phyloP scores from a whole-genome alignment of 2,797 vertebrate species.

The Acomys russatus region DNA sequence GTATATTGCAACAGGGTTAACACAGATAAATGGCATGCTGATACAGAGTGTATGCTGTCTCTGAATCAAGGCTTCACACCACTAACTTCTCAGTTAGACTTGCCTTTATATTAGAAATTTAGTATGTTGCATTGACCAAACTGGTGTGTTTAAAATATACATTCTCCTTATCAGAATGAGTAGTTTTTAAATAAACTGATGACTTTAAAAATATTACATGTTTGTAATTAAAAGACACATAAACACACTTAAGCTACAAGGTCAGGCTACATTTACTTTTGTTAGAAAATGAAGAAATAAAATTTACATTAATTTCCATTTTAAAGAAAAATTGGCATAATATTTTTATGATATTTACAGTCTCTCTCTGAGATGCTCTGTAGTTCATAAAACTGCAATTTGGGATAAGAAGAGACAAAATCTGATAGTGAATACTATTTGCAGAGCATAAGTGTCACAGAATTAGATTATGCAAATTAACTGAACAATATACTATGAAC shows the following conservation, averaged over 20 bases:
- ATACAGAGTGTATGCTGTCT: not conserved
- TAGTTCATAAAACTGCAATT: slow-evolving; percentile 76
- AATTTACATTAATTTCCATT: slow-evolving; percentile 74
- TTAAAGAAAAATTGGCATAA: slow-evolving; percentile 78
- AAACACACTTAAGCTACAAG: slow-evolving; percentile 39
- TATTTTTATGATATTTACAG: slow-evolving; percentile 80
- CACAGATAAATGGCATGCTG: not conserved
- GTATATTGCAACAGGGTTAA: not conserved
- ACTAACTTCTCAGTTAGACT: slow-evolving; percentile 12
- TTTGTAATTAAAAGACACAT: slow-evolving; percentile 42
- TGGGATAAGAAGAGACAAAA: slow-evolving; percentile 80
- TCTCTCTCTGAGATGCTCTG: slow-evolving; percentile 74
- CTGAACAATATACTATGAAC: slow-evolving; percentile 83
- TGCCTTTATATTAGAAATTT: slow-evolving; percentile 25
- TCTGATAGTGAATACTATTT: slow-evolving; percentile 82
- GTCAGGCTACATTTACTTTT: slow-evolving; percentile 54
- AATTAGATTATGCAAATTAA: slow-evolving; percentile 86
- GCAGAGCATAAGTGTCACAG: slow-evolving; percentile 81
- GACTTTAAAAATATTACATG: slow-evolving; percentile 11
- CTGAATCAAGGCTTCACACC: not conserved
- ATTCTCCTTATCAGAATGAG: slow-evolving; percentile 42
- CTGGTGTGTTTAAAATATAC: slow-evolving; percentile 42
- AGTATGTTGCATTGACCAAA: slow-evolving; percentile 3
- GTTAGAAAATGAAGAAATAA: slow-evolving; percentile 61
- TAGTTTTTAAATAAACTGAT: slow-evolving; percentile 54